Conservation (phyloP, 2,113 vertebrate species). For the Grammomys surdaster region DNA sequence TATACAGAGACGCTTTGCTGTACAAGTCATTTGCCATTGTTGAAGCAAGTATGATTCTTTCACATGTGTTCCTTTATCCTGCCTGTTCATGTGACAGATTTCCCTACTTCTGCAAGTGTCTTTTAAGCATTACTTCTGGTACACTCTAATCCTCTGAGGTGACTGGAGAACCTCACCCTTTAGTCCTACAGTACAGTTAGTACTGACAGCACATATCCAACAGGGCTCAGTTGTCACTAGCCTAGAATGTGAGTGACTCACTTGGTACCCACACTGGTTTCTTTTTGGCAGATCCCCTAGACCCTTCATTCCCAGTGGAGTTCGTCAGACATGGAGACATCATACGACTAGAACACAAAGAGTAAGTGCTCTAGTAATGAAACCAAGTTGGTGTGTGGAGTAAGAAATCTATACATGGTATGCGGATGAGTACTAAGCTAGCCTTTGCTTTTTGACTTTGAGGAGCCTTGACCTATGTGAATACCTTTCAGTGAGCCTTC, state of each 20-base stretch:
- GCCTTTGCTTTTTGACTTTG: conserved; percentile 24
- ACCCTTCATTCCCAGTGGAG: conserved; percentile 88
- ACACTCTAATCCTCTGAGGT: background rate
- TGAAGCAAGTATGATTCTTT: conserved; percentile 43
- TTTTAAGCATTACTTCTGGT: background rate
- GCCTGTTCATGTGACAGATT: background rate
- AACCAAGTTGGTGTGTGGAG: background rate
- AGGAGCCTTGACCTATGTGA: background rate
- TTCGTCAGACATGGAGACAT: conserved; percentile 93
- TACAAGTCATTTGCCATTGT: background rate
- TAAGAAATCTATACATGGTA: background rate
- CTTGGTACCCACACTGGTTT: conserved; percentile 43
- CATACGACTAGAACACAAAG: conserved; percentile 93
- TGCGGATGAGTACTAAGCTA: background rate
- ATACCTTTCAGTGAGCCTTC: background rate
- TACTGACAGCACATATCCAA: background rate
- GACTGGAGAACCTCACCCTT: background rate
- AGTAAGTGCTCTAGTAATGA: conserved; percentile 85
- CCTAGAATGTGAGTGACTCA: background rate
- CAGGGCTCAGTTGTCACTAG: background rate
- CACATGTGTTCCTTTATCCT: background rate
- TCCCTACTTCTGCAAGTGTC: background rate
- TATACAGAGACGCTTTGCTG: background rate
- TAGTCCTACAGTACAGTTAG: background rate
- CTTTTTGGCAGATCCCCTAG: conserved; percentile 84